Conservation (phyloP, 92 coral and sea anemone species). For the Siderastrea radians region DNA sequence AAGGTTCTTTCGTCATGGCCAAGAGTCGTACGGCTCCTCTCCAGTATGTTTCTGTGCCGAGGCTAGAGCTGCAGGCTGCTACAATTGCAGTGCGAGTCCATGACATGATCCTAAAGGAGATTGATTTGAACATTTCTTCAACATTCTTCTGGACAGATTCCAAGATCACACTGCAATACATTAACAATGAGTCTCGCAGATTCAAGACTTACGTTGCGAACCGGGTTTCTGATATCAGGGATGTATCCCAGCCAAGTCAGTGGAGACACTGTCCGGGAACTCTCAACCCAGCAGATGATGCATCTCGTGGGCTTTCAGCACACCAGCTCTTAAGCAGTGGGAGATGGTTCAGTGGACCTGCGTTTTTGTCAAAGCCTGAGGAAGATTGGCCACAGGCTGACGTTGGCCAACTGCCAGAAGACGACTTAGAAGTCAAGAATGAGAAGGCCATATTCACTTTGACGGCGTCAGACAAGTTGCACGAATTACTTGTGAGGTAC, state of each 20-base stretch:
- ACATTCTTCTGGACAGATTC: conserved; percentile 74
- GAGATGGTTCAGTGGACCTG: conserved; percentile 55
- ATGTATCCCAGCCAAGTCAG: conserved; percentile 35
- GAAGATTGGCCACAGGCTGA: conserved; percentile 46
- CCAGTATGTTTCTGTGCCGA: conserved; percentile 63
- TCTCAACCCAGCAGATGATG: conserved; percentile 64
- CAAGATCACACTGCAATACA: conserved; percentile 53
- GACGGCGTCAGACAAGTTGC: conserved; percentile 23
- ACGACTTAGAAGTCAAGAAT: conserved; percentile 43
- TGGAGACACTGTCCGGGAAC: conserved; percentile 59
- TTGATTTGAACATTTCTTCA: conserved; percentile 33
- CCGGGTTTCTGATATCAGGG: conserved; percentile 68
- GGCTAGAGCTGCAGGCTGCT: conserved; percentile 66
- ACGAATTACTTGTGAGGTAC: conserved; percentile 36
- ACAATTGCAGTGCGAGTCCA: conserved; percentile 59
- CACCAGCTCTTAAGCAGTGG: conserved; percentile 6
- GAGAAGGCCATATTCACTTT: conserved; percentile 38
- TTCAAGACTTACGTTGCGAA: conserved; percentile 71
- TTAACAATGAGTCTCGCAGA: conserved; percentile 50
- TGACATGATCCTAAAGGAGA: conserved; percentile 42
- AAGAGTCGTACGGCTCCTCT: conserved; percentile 65
- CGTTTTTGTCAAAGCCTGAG: conserved; percentile 39
- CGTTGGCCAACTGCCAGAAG: not conserved
- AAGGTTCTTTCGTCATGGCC: conserved; percentile 56
- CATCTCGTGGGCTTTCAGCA: conserved; percentile 43